A percentile compares a stretch with the other conserved stretches of the same genome.
These are phyloP conservation scores for Bembecia ichneumoniformis DNA, from an alignment of 2,888 invertebrate species.

Conservation along the genomic window DNA sequence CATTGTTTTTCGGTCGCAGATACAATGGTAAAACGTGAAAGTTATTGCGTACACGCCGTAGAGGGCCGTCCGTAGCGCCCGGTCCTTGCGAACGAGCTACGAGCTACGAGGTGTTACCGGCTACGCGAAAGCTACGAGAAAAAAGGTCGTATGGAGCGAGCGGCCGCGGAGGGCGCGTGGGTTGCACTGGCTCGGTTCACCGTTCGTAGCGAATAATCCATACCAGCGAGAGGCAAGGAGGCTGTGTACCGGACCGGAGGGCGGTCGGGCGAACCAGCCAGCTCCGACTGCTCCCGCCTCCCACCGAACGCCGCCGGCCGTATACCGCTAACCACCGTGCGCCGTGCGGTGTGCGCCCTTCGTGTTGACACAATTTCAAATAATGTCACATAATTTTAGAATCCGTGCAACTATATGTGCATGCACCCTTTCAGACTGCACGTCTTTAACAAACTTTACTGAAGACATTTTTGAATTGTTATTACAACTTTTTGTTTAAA, in stretches of 20 bases:
- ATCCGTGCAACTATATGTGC: slow-evolving; percentile 18
- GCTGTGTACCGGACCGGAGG: slow-evolving; percentile 66
- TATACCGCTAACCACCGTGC: no score
- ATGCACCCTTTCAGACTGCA: no score
- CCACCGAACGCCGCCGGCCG: slow-evolving; percentile 22
- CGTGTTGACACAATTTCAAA: slow-evolving; percentile 66
- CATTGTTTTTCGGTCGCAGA: slow-evolving; percentile 41
- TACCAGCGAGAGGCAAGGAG: slow-evolving; percentile 57
- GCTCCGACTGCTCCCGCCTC: slow-evolving; percentile 28
- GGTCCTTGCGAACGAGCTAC: slow-evolving; percentile 13
- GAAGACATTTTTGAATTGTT: no score
- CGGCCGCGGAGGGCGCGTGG: slow-evolving; percentile 53
- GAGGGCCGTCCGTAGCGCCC: slow-evolving; percentile 23
- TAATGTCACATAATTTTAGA: slow-evolving; percentile 50
- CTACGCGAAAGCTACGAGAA: slow-evolving; percentile 6
- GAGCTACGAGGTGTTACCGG: slow-evolving; percentile 22
- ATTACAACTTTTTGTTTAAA: no score
- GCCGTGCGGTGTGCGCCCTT: slow-evolving; percentile 23
- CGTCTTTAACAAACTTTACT: no score
- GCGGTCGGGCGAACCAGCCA: slow-evolving; percentile 49
- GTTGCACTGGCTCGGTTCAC: slow-evolving; percentile 54
- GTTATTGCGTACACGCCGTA: slow-evolving; percentile 14
- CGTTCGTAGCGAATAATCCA: slow-evolving; percentile 63
- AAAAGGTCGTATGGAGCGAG: slow-evolving; percentile 21
- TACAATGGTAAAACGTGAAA: slow-evolving; percentile 29